phyloP scores from a whole-genome alignment of 2,888 invertebrate genomes.

The Panopea generosa region DNA sequence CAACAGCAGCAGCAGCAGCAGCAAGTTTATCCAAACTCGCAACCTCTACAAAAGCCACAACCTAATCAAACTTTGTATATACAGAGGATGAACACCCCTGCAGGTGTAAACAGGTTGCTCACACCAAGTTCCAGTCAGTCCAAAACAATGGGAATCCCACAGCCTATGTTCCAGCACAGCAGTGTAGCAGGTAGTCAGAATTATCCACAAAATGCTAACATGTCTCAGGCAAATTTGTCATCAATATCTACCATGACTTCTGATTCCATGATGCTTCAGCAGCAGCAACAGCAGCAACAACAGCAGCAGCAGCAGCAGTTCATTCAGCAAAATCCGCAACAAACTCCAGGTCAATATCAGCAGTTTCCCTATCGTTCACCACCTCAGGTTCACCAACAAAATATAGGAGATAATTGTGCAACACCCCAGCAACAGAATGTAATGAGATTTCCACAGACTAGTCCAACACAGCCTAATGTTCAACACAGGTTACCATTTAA shows the following conservation, averaged over 20 bases:
- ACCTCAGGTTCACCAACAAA: conserved; percentile 28
- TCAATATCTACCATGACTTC: conserved; percentile 27
- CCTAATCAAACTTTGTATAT: conserved; percentile 60
- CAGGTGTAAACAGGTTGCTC: conserved; percentile 41
- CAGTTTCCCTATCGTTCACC: conserved; percentile 35
- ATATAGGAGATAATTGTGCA: conserved; percentile 30
- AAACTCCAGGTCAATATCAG: conserved; percentile 43
- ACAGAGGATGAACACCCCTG: conserved; percentile 68
- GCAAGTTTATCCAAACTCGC: conserved; percentile 10
- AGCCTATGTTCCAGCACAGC: conserved; percentile 40
- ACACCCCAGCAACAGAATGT: conserved; percentile 52
- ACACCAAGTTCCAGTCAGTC: conserved; percentile 25
- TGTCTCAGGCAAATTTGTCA: conserved; percentile 23
- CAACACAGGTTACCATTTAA: conserved; percentile 56
- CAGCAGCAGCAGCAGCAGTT: conserved; percentile 42
- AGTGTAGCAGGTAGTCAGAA: conserved; percentile 30
- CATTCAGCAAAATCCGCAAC: conserved; percentile 33
- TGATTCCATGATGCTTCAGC: conserved; percentile 50
- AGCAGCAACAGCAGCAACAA: conserved; percentile 59
- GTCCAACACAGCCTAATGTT: conserved; percentile 65
- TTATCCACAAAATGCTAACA: conserved; percentile 23
- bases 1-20: conserved; percentile 31
- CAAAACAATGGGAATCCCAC: conserved; percentile 26
- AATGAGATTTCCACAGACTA: conserved; percentile 73
- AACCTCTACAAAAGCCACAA: conserved; percentile 29